These are phyloP conservation scores for Coregonus suidteri DNA, from an alignment of 2,797 vertebrate genomes.

Conservation along the genomic window DNA sequence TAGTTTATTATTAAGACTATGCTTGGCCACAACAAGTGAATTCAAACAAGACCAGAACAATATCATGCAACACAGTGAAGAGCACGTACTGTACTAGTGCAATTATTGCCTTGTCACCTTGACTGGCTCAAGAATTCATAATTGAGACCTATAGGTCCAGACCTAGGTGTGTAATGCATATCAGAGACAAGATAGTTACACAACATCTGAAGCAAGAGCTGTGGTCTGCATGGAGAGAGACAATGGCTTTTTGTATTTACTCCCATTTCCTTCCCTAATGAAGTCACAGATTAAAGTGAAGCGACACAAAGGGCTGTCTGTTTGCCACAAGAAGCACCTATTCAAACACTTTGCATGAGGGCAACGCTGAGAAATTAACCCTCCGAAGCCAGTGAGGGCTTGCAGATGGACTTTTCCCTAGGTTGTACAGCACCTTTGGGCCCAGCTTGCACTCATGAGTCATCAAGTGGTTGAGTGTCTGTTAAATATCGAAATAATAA, in stretches of 20 bases:
- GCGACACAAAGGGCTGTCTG: slow-evolving; percentile 81
- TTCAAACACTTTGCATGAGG: slow-evolving; percentile 82
- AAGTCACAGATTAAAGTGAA: slow-evolving; percentile 84
- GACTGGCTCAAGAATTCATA: slow-evolving; percentile 30
- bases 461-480: slow-evolving; percentile 50
- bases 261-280: slow-evolving; percentile 86
- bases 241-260: slow-evolving; percentile 86
- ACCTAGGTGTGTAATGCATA: slow-evolving; percentile 69
- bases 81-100: neutral
- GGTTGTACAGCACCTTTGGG: slow-evolving; percentile 47
- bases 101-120: slow-evolving; percentile 19
- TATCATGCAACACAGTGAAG: neutral
- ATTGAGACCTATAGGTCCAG: slow-evolving; percentile 43
- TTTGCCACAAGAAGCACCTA: slow-evolving; percentile 80
- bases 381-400: slow-evolving; percentile 66
- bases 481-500: slow-evolving; percentile 67
- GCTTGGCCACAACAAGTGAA: slow-evolving; percentile 27
- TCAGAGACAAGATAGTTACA: slow-evolving; percentile 76
- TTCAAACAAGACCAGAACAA: slow-evolving; percentile 12
- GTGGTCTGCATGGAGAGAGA: slow-evolving; percentile 69
- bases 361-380: slow-evolving; percentile 74
- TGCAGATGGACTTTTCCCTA: slow-evolving; percentile 41
- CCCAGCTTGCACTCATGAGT: slow-evolving; percentile 51
- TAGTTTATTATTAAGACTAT: slow-evolving; percentile 37
- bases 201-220: slow-evolving; percentile 67